Base-by-base conservation (phyloP, 2,888 invertebrate species). In the Amblyjoppa proteus region DNA sequence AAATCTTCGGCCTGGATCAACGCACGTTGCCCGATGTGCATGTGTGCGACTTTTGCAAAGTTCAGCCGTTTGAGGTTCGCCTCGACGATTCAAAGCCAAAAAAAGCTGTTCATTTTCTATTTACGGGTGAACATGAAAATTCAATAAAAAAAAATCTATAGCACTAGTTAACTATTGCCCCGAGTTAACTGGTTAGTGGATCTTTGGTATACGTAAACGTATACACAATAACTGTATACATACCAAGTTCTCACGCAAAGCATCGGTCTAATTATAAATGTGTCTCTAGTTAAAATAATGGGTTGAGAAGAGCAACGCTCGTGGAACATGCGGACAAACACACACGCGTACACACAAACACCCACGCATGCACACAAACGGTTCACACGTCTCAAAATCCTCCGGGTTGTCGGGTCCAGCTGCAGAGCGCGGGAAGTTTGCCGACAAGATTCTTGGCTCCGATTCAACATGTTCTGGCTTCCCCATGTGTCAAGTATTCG, bases 401-500 rank as follows among this genome's bases (percentile, higher is more conserved):
- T 69, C 68, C 68, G 89, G 86, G 86, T 89, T 88, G 86, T 88
- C 88, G 61, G 61, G 88, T 89, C 89, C 90, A 91, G 88, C 86
- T 86, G 87, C 78, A 78, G 75, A 84, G 78, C 64, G 81, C 84
- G 77, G 86, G 87, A 80, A 76, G 81, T 89, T 89, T 84, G 87
- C 87, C 87, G 74, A 88, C 76, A 80, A 78, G 79, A 89, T 89
- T 86, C 88, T 89, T 92, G 92, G 90, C 89, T 71, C 11, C 11
- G 16, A 45, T 90, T 91, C 92, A 92, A 87, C 79, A 85, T 70
- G 78, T 75, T 77, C 53, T 88, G 83, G 86, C 89, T 92, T 90
- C 88, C 89, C 90, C 89, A 90, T 91, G 90, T 91, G 90, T 92
- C 91, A 90, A 90, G 88, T 88, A 87, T 88, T 90, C 90, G 88